phyloP scores from a whole-genome alignment of 2,113 vertebrate genomes.

The Proteles cristata region DNA sequence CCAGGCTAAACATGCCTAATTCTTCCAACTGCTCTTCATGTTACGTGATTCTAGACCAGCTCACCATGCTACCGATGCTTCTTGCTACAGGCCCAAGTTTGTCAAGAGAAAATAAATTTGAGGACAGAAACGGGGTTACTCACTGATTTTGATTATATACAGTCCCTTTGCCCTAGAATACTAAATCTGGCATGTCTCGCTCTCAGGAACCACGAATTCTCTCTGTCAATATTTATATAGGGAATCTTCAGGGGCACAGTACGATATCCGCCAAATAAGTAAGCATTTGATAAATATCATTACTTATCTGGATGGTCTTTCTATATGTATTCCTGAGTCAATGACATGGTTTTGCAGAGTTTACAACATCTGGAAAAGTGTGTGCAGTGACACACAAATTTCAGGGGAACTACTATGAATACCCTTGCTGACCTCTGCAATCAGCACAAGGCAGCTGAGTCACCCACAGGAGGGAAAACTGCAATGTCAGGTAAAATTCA shows the following conservation, averaged over 20 bases:
- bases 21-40: background rate
- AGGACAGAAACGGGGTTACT: background rate
- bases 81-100: background rate
- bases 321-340: background rate
- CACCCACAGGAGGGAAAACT: background rate
- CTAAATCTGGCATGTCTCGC: background rate
- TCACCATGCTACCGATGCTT: background rate
- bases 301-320: background rate
- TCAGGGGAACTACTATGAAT: background rate
- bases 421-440: background rate
- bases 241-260: background rate
- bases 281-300: background rate
- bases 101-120: conserved; percentile 1
- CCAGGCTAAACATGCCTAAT: conserved; percentile 31
- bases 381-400: background rate
- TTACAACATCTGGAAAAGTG: background rate
- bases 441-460: background rate
- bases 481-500: background rate
- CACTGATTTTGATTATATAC: background rate
- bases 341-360: background rate
- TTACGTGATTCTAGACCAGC: background rate
- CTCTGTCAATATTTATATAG: background rate
- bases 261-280: background rate
- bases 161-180: background rate
- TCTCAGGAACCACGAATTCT: background rate